phyloP scores from a whole-genome alignment of 2,888 invertebrate genomes.

The Papilio elwesi region DNA sequence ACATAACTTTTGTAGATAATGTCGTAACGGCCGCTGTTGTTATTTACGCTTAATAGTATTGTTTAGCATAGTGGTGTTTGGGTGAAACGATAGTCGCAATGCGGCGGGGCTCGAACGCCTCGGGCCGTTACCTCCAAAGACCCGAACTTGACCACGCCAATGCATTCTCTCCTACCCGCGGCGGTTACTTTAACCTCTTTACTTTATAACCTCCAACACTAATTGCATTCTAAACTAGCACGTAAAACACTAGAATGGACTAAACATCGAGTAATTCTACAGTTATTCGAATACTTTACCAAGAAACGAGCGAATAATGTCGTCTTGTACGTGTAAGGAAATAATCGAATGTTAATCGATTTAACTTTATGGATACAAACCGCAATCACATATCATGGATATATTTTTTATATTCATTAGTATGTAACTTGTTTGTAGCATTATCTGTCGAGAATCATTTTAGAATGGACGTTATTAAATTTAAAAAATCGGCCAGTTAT shows the following conservation, averaged over 20 bases:
- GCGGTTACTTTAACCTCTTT: constrained; percentile 56
- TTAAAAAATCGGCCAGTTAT: background rate
- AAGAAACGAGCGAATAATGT: constrained; percentile 14
- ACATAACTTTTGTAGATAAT: constrained; percentile 41
- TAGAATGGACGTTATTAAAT: background rate
- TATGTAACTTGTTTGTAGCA: background rate
- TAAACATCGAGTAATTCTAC: constrained; percentile 16
- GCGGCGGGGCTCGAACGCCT: constrained; percentile 48
- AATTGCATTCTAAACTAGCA: constrained; percentile 43
- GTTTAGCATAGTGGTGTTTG: constrained; percentile 75
- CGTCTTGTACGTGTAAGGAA: constrained; percentile 9
- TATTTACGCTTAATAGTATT: constrained; percentile 69
- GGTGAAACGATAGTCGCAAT: constrained; percentile 65
- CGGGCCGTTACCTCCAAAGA: constrained; percentile 64
- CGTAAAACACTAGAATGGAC: constrained; percentile 38
- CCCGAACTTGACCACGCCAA: constrained; percentile 69
- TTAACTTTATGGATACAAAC: background rate
- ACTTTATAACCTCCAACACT: constrained; percentile 51
- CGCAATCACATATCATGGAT: constrained; percentile 28
- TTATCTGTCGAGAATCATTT: background rate
- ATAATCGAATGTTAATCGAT: constrained; percentile 19
- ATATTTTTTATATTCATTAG: constrained; percentile 14
- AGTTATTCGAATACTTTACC: constrained; percentile 33
- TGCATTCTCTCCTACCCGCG: constrained; percentile 59
- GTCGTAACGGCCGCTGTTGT: constrained; percentile 45